Base-by-base conservation (phyloP, 2,797 vertebrate genomes). In the Chelmon rostratus region DNA sequence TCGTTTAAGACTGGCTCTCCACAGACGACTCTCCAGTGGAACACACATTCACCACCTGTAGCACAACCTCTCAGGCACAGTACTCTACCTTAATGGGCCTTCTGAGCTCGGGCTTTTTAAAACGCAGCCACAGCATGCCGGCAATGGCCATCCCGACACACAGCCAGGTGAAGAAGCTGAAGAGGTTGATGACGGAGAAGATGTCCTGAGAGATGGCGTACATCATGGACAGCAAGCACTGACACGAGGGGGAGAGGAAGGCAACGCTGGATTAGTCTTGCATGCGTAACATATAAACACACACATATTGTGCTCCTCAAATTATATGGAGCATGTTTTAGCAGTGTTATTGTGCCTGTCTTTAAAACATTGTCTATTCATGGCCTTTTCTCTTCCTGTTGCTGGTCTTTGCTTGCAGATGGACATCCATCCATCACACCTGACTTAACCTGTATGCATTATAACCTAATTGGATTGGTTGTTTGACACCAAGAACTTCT, bases 141-240 rank as follows among this genome's bases (percentile, higher is more conserved):
- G 89, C 90, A 0, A 96, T 95, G 71, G 94, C 94, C 93, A 95
- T 93, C 0, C 94, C 95, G 0, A 96, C 94, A 47, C 94, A 96
- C 7, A 96, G 87, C 95, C 95, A 96, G 47, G 95, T 96, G 88
- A 96, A 96, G 91, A 96, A 96, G 81, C 95, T 95, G 91, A 96
- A 96, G 63, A 96, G 94, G 35, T 96, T 95, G 87, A 96, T 96
- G 88, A 95, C 94, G 0, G 95, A 95, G 92, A 96, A 96, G 87
- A 96, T 95, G 88, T 96, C 95, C 79, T 92, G 78, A 62, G 95
- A 96, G 80, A 93, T 91, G 86, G 95, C 72, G 31, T 96, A 96
- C 88, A 95, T 75, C 95, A 96, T 95, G 85, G 95, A 95, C 83
- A 96, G 91, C 6, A 91, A 40, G 78, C 95, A 96, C 95, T 96